Evolutionary conservation across 2,113 vertebrate genomes (phyloP).

Genomic region (Phainopepla nitens): DNA sequence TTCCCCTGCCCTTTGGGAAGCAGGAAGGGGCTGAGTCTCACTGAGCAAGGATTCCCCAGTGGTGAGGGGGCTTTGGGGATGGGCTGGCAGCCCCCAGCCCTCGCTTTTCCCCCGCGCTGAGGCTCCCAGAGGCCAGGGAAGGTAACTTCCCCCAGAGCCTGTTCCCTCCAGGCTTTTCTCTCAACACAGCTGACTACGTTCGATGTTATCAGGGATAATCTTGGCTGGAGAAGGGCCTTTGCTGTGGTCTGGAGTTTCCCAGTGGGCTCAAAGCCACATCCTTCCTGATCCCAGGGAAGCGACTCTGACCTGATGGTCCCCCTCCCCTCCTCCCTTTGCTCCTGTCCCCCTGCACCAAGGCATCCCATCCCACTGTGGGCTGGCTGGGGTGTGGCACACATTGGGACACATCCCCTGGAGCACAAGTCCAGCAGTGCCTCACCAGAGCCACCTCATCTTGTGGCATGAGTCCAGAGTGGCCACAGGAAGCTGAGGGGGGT

Average conservation of each 20-base stretch:
- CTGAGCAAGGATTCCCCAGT: not conserved
- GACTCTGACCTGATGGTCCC: fast-evolving
- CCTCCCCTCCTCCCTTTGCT: not conserved
- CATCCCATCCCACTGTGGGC: fast-evolving
- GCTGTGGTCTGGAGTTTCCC: not conserved
- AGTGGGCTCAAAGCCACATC: not conserved
- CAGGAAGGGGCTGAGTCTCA: not conserved
- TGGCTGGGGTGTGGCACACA: not conserved
- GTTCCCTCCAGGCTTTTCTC: not conserved
- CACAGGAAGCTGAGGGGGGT: fast-evolving
- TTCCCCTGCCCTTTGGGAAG: not conserved
- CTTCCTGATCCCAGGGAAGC: not conserved
- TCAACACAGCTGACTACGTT: not conserved
- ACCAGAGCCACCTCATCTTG: not conserved
- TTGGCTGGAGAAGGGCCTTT: not conserved
- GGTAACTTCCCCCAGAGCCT: not conserved
- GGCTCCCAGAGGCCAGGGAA: not conserved
- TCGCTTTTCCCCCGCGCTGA: fast-evolving
- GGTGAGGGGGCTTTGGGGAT: not conserved
- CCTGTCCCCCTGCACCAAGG: not conserved
- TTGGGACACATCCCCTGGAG: fast-evolving
- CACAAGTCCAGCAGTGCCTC: not conserved
- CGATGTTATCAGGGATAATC: not conserved
- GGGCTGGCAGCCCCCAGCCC: not conserved
- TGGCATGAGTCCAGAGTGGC: fast-evolving